Percentiles rank a stretch among this genome's conserved stretches.
Evolutionary conservation across 2,888 invertebrate species (phyloP).

Genomic region (Orthonevra nobilis): DNA sequence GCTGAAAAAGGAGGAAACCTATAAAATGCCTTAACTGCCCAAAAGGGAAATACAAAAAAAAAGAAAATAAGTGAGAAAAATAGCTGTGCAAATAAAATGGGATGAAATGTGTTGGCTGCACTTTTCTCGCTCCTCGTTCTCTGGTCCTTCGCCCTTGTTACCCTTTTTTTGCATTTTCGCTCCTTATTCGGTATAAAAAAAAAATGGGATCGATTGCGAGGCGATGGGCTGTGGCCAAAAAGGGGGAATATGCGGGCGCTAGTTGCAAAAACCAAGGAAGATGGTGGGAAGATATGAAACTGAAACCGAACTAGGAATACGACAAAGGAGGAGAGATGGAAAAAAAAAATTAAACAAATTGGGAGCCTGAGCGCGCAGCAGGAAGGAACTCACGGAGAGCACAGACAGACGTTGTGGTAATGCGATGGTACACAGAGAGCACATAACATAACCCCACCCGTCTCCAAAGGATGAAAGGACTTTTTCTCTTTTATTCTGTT

Average conservation of each 20-base stretch:
- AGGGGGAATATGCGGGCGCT: conserved; percentile 18
- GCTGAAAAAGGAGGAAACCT: conserved; percentile 58
- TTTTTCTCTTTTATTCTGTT: conserved; percentile 9
- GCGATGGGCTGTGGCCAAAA: conserved; percentile 31
- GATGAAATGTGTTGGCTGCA: conserved; percentile 27
- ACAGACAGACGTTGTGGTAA: no score
- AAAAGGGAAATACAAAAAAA: conserved; percentile 13
- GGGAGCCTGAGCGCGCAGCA: conserved; percentile 63
- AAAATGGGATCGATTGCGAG: conserved; percentile 67
- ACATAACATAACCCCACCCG: conserved; percentile 63
- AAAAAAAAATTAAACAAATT: conserved; percentile 35
- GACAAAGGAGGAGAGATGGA: no score
- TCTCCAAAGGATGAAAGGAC: conserved; percentile 45
- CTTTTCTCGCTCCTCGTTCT: conserved; percentile 20
- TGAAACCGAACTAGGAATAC: no score
- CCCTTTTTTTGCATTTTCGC: conserved; percentile 31
- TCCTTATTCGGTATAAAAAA: conserved; percentile 54
- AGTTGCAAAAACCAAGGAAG: conserved; percentile 51
- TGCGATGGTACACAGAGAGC: conserved; percentile 61
- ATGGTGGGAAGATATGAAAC: no score
- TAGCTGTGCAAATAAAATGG: conserved; percentile 15
- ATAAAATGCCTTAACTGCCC: conserved; percentile 63
- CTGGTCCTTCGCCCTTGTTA: conserved; percentile 1
- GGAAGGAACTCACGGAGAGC: conserved; percentile 63
- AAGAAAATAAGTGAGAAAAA: conserved; percentile 9